phyloP scores from a whole-genome alignment of 2,113 vertebrate genomes.

The Variabilichromis moorii region DNA sequence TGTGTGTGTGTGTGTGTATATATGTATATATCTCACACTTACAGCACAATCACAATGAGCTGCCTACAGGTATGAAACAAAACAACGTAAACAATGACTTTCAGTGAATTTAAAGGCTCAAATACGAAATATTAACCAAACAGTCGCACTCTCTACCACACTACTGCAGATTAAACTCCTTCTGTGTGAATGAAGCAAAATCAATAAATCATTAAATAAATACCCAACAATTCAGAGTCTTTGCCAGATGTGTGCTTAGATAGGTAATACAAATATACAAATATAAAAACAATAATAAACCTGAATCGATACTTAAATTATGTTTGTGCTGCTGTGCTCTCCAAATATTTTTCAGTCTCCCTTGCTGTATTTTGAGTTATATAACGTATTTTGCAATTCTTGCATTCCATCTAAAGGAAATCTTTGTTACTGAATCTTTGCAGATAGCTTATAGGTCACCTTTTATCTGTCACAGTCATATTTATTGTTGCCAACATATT shows the following conservation, averaged over 20 bases:
- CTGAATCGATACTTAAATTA: background rate
- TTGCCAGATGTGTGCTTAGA: background rate
- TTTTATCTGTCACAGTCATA: slow-evolving; percentile 68
- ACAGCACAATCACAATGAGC: background rate
- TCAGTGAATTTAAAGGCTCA: background rate
- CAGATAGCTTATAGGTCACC: slow-evolving; percentile 56
- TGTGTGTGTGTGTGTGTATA: accelerated
- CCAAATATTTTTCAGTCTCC: background rate
- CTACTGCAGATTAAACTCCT: background rate
- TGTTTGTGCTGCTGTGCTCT: background rate
- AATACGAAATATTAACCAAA: background rate
- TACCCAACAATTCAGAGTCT: background rate
- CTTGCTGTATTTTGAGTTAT: background rate
- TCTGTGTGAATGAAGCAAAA: background rate
- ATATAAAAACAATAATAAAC: background rate
- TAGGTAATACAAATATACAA: background rate
- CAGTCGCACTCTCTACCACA: background rate
- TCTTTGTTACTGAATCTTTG: slow-evolving; percentile 79
- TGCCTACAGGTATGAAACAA: background rate
- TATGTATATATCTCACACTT: accelerated
- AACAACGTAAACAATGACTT: background rate
- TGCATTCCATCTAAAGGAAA: slow-evolving; percentile 15
- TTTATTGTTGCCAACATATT: slow-evolving; percentile 25
- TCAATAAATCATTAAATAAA: background rate
- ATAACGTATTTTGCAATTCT: background rate